Evolutionary conservation across 1,140 invertebrate genomes (phyloP), one percentile per base, ranked within the genome.

Genomic region (Hesperophylax magnus): DNA sequence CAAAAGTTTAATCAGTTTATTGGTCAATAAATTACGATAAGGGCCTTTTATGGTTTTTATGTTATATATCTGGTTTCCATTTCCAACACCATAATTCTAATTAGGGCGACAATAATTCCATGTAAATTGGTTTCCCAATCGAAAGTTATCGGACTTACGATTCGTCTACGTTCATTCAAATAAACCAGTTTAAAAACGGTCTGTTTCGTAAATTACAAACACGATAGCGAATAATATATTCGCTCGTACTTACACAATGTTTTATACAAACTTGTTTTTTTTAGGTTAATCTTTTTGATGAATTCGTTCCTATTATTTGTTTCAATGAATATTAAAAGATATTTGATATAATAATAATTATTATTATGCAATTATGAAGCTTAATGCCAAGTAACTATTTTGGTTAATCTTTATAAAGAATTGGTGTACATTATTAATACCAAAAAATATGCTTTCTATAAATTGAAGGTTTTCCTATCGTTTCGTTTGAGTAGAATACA

Each of bases 241-340:
- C n/a, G 31, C 15, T 47, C 63, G 47, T 8, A 72, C 69, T 72
- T 72, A 18, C 69, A 54, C 69, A 72, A 71, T 18, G 15, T 69
- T 54, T 72, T 72, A 72, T 22, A 24, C 20, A 27, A 72, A 72
- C 69, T 24, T 54, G 69, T 56, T 72, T 72, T 72, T 72, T 72
- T 72, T 72, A 54, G 69, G 69, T 72, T 72, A 72, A 54, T 52
- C 14, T 17, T 53, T 54, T 72, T 17, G 8, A 72, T 72, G 69
- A 72, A 72, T 72, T 27, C 39, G 27, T 53, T 72, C 14, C 52
- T 11, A 69, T 78, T 4, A 9, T 14, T 20, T 52, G 24, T 69
- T 27, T 18, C 31, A 0, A 69, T 15, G 14, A 61, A 61, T 22
- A 61, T 61, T 24, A 61, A 61, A 20, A 61, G n/a, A 18, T 1